phyloP scores from a whole-genome alignment of 92 coral and sea anemone species.

The Blastomussa wellsi region DNA sequence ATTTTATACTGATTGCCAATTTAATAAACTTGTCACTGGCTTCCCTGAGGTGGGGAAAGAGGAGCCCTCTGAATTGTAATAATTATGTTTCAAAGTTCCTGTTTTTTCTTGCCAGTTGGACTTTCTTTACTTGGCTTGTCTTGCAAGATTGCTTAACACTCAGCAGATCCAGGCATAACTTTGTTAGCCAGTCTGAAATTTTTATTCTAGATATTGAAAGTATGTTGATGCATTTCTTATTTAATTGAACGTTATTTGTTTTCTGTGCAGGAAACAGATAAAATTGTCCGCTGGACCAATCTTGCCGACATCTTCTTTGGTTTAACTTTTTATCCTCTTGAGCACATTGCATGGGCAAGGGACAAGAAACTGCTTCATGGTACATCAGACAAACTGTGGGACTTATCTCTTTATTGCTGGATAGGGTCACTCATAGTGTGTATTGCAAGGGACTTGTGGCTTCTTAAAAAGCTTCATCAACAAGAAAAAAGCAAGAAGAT shows the following conservation, averaged over 20 bases:
- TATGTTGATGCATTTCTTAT: too few relatives aligned
- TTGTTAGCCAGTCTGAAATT: too few relatives aligned
- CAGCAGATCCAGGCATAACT: too few relatives aligned
- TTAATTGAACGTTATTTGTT: background rate
- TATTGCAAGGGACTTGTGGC: slow-evolving; percentile 63
- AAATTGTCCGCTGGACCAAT: slow-evolving; percentile 55
- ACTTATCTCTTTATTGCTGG: slow-evolving; percentile 64
- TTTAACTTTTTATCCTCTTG: slow-evolving; percentile 75
- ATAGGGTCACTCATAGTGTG: slow-evolving; percentile 63
- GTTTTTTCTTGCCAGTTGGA: too few relatives aligned
- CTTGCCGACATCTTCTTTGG: slow-evolving; percentile 62
- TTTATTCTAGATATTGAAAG: too few relatives aligned
- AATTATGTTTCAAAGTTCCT: too few relatives aligned
- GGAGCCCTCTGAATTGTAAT: too few relatives aligned
- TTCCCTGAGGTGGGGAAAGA: too few relatives aligned
- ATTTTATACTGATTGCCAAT: too few relatives aligned
- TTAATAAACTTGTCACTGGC: too few relatives aligned
- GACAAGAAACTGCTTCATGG: slow-evolving; percentile 74
- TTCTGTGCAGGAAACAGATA: slow-evolving; percentile 57
- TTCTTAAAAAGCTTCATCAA: slow-evolving; percentile 43
- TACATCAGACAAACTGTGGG: slow-evolving; percentile 61
- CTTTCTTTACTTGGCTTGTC: too few relatives aligned
- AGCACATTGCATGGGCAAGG: slow-evolving; percentile 85
- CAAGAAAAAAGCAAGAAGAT: slow-evolving; percentile 35
- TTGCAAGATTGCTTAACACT: too few relatives aligned